Evolutionary conservation across 2,888 invertebrate genomes (phyloP).

Genomic region (Clusia tigrina): DNA sequence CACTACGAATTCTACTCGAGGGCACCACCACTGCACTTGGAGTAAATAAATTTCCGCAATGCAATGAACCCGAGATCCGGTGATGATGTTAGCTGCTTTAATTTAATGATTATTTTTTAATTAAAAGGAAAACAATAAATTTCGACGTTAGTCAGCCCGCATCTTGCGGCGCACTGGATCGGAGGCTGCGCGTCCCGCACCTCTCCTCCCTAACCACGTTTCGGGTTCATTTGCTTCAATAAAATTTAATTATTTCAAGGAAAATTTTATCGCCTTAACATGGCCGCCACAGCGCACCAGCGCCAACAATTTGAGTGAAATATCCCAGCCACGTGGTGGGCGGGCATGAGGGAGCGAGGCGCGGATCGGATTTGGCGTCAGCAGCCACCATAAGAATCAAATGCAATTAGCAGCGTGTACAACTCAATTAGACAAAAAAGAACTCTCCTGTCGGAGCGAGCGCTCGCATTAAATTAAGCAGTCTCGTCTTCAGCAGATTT

Average conservation of each 20-base stretch:
- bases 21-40: background rate
- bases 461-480: constrained; percentile 4
- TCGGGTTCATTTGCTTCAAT: constrained; percentile 40
- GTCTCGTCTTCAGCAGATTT: constrained; percentile 1
- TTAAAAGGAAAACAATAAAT: constrained; percentile 41
- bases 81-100: constrained; percentile 23
- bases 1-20: too few species aligned
- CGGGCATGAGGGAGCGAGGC: background rate
- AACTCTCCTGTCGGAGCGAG: constrained; percentile 8
- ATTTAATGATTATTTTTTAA: constrained; percentile 49
- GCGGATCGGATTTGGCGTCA: background rate
- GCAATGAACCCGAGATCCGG: too few species aligned
- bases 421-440: constrained; percentile 57
- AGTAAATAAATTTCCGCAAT: too few species aligned
- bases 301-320: constrained; percentile 9
- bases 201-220: constrained; percentile 33
- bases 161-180: too few species aligned
- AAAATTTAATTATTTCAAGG: constrained; percentile 55
- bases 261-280: constrained; percentile 34
- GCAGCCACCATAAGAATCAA: constrained; percentile 54
- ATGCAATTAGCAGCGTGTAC: constrained; percentile 61
- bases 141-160: background rate
- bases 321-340: background rate
- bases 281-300: constrained; percentile 26
- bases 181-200: constrained; percentile 18